Percentiles rank a stretch among this genome's conserved stretches.
Evolutionary conservation across 2,888 invertebrate species (phyloP).

Genomic region (Gastracanthus pulcherrimus): DNA sequence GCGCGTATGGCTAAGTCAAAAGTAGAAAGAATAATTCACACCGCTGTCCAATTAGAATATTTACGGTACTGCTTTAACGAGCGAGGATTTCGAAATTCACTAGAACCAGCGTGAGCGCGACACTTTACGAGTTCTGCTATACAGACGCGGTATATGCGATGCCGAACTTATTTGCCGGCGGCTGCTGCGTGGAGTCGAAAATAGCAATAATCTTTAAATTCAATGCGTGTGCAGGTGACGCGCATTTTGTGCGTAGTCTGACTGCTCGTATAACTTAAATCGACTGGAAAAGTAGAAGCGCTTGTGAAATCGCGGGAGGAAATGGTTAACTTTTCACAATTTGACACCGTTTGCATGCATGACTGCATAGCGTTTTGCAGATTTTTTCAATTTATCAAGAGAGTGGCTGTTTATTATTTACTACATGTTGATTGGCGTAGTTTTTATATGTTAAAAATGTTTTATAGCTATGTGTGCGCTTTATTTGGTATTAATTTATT

Average conservation of each 20-base stretch:
- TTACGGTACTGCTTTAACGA: conserved; percentile 32
- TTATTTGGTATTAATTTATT: no score
- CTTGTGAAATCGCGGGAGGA: not conserved
- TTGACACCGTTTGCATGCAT: not conserved
- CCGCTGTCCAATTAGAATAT: conserved; percentile 41
- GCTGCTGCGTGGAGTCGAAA: not conserved
- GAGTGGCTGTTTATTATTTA: not conserved
- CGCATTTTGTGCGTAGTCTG: not conserved
- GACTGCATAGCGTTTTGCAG: not conserved
- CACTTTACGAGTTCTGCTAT: conserved; percentile 9
- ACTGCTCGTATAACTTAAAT: not conserved
- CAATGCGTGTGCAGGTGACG: conserved; percentile 3
- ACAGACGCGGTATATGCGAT: not conserved
- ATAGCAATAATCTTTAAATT: conserved; percentile 24
- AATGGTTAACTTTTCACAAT: not conserved
- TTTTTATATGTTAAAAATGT: no score
- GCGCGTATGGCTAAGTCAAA: not conserved
- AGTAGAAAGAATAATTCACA: conserved; percentile 40
- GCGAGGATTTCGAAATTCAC: conserved; percentile 17
- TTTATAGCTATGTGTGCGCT: no score
- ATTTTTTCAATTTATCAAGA: not conserved
- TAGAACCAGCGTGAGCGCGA: not conserved
- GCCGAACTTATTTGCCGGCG: not conserved
- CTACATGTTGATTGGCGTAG: no score
- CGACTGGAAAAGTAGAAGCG: not conserved